Evolutionary conservation across 1,140 invertebrate genomes (phyloP).

Genomic region (Apis laboriosa): DNA sequence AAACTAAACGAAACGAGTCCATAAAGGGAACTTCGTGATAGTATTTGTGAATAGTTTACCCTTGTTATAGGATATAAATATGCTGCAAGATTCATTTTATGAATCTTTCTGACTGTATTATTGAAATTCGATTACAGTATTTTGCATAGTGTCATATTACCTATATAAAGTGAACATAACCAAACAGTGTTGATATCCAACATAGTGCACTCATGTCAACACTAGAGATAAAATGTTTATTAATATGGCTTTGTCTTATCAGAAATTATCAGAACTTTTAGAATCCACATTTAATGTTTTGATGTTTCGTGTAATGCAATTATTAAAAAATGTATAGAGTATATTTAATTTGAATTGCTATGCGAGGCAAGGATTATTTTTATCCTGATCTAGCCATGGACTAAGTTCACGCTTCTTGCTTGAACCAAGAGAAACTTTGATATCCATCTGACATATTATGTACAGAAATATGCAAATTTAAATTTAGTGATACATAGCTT

Average conservation of each 20-base stretch:
- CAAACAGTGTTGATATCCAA: slow-evolving; percentile 54
- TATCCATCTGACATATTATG: slow-evolving; percentile 14
- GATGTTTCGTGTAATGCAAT: slow-evolving; percentile 22
- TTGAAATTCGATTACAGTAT: slow-evolving; percentile 35
- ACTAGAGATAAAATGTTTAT: slow-evolving; percentile 38
- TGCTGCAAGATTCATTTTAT: slow-evolving; percentile 23
- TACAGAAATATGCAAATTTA: slow-evolving; percentile 4
- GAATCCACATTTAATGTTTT: slow-evolving; percentile 4
- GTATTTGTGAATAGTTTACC: slow-evolving; percentile 34
- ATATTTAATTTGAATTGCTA: slow-evolving; percentile 54
- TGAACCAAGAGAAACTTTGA: slow-evolving; percentile 48
- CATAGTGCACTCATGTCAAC: slow-evolving; percentile 53
- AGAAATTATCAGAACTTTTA: slow-evolving; percentile 14
- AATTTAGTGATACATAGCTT: slow-evolving; percentile 39
- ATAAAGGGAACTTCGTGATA: slow-evolving; percentile 26
- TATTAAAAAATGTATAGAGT: slow-evolving; percentile 48
- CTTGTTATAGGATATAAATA: slow-evolving; percentile 21
- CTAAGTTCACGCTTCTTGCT: slow-evolving; percentile 64
- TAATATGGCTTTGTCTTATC: slow-evolving; percentile 51
- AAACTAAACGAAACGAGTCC: slow-evolving; percentile 43
- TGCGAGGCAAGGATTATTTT: slow-evolving; percentile 66
- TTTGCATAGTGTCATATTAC: slow-evolving; percentile 40
- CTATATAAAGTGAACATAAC: slow-evolving; percentile 64
- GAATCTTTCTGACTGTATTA: slow-evolving; percentile 26
- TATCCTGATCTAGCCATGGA: slow-evolving; percentile 62